Base-by-base conservation (phyloP, 2,797 vertebrate genomes). In the Tadarida brasiliensis region DNA sequence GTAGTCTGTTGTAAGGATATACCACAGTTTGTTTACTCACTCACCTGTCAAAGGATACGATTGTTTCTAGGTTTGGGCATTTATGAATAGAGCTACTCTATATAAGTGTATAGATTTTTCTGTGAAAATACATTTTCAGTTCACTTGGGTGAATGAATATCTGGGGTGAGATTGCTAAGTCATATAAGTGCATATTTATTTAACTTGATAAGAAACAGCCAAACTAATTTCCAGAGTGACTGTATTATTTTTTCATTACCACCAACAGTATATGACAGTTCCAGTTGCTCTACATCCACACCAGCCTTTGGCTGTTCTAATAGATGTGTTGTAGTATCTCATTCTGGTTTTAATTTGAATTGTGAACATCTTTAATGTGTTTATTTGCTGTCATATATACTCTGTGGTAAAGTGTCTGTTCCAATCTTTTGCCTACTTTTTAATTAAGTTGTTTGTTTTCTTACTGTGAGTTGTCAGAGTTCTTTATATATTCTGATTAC, bases 141-240 rank as follows among this genome's bases (percentile, higher is more conserved):
- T 85, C 49, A 73, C 59, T 87, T 76, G 44, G 14, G 54, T 77
- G 35, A 61, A 68, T 51, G 14, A 30, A 16, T 65, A 82, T 47
- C 59, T 76, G 30, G 16, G 73, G 12, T 74, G 8, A 26, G 11
- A 56, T 70, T 76, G 76, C 68, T 86, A 65, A 94, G 49, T 85
- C 24, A 67, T 26, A 12, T 81, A 70, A 87, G 20, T 70, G 3
- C 22, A 65, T 81, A 28, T 83, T 91, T 81, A 28, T 83, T 91
- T 95, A 56, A 54, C 33, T 95, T 95, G 83, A 7, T 91, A 76
- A 82, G 77, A 87, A 88, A 95, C 19, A 47, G n/a, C 77, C 39
- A 76, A 44, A 59, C 26, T 59, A n/a, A 76, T 92, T 76, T 76
- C 20, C 33, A 24, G 61, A 76, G 39, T 67, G 71, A 70, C n/a